Evolutionary conservation across 2,113 vertebrate species (phyloP).

Genomic region (Myodes glareolus): DNA sequence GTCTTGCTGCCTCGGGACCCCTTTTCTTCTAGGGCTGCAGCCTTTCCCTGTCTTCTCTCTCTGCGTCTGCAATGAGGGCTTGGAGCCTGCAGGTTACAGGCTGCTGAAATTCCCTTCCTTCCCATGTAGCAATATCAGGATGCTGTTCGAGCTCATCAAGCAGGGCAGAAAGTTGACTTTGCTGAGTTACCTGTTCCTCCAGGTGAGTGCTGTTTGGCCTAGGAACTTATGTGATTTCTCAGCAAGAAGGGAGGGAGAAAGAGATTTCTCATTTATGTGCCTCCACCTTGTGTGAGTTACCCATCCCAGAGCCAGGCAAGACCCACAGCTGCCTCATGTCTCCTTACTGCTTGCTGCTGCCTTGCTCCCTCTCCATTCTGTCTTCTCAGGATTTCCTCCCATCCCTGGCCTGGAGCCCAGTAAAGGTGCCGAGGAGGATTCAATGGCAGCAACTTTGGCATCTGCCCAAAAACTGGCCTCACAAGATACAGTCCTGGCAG

Average conservation of each 20-base stretch:
- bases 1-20: background rate
- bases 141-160: constrained; percentile 93
- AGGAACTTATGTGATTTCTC: background rate
- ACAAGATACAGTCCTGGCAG: constrained; percentile 81
- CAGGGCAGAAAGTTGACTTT: constrained; percentile 92
- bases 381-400: constrained; percentile 93
- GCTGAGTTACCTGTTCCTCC: constrained; percentile 95
- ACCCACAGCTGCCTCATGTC: background rate
- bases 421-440: constrained; percentile 80
- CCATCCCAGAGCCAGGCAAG: background rate
- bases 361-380: background rate
- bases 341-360: background rate
- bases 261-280: background rate
- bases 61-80: background rate
- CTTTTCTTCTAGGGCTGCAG: background rate
- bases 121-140: constrained; percentile 95
- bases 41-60: background rate
- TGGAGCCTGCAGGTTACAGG: background rate
- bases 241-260: background rate
- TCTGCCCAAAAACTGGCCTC: constrained; percentile 89
- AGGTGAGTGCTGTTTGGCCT: constrained; percentile 85
- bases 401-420: constrained; percentile 91
- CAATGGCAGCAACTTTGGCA: constrained; percentile 89
- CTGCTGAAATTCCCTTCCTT: background rate
- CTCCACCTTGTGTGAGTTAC: background rate